phyloP scores from a whole-genome alignment of 2,113 vertebrate species.

The Ochotona curzoniae region DNA sequence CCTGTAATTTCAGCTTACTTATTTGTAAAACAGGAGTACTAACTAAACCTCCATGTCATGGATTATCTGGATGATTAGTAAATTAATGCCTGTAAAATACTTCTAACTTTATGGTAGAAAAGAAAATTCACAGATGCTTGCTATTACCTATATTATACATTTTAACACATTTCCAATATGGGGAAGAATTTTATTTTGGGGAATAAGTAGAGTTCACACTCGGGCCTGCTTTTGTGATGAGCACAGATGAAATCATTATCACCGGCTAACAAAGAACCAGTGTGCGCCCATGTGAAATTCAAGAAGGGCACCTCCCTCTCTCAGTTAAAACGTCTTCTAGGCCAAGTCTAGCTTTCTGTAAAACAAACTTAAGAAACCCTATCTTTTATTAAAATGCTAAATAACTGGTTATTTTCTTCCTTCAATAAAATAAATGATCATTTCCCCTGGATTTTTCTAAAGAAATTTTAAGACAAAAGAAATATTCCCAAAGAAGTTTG shows the following conservation, averaged over 20 bases:
- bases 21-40: constrained; percentile 1
- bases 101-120: background rate
- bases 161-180: background rate
- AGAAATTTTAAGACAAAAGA: constrained; percentile 11
- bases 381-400: constrained; percentile 24
- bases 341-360: constrained; percentile 20
- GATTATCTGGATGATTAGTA: constrained; percentile 25
- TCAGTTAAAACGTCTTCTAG: constrained; percentile 6
- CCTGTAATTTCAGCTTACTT: constrained; percentile 1
- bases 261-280: constrained; percentile 45
- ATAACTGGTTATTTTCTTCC: background rate
- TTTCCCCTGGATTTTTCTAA: constrained; percentile 9
- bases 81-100: constrained; percentile 20
- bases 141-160: background rate
- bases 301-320: constrained; percentile 2
- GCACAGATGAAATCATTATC: constrained; percentile 59
- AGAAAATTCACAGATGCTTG: background rate
- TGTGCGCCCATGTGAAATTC: background rate
- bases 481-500: background rate
- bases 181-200: constrained; percentile 21
- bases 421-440: too few relatives aligned
- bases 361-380: constrained; percentile 17
- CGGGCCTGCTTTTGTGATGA: constrained; percentile 1
- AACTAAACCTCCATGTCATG: background rate
- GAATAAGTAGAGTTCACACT: background rate